These are phyloP conservation scores for Andrena praecox DNA, from an alignment of 2,888 invertebrate genomes.

Conservation along the genomic window DNA sequence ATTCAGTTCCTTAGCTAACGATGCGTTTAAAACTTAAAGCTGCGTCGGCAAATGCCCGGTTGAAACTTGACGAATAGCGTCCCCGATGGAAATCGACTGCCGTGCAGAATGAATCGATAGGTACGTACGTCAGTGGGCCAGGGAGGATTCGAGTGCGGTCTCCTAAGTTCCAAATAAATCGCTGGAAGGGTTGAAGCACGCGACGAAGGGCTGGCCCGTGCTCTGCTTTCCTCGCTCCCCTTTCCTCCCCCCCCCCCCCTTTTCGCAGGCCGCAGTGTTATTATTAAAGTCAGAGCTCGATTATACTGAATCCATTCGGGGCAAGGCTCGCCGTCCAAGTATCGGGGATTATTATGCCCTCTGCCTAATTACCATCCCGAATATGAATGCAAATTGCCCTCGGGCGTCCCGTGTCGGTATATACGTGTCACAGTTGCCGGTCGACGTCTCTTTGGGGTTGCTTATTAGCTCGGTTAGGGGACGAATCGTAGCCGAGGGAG, in stretches of 20 bases:
- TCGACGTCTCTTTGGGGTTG: slow-evolving; percentile 79
- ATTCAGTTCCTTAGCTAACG: not conserved
- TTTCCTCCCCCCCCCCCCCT: not conserved
- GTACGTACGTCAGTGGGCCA: not conserved
- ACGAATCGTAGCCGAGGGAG: slow-evolving; percentile 67
- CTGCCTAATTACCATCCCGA: slow-evolving; percentile 83
- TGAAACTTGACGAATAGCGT: not conserved
- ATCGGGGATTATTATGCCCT: slow-evolving; percentile 81
- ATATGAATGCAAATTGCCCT: slow-evolving; percentile 82
- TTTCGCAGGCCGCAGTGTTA: slow-evolving; percentile 56
- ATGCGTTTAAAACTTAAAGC: not conserved
- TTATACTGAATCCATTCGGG: slow-evolving; percentile 64
- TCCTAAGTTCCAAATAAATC: slow-evolving; percentile 67
- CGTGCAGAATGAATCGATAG: slow-evolving; percentile 29
- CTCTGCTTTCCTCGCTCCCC: slow-evolving; percentile 8
- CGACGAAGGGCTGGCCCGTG: slow-evolving; percentile 33
- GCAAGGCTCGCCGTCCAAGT: slow-evolving; percentile 64
- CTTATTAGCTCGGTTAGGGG: slow-evolving; percentile 83
- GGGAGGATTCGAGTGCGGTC: slow-evolving; percentile 62
- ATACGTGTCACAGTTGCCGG: slow-evolving; percentile 73
- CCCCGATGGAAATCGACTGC: slow-evolving; percentile 41
- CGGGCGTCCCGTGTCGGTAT: slow-evolving; percentile 61
- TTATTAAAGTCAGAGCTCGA: slow-evolving; percentile 71
- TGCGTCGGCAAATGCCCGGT: not conserved
- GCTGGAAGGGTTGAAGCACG: slow-evolving; percentile 43